Conservation (phyloP, 23 tunicate genomes). For the Ascidia mentula region DNA sequence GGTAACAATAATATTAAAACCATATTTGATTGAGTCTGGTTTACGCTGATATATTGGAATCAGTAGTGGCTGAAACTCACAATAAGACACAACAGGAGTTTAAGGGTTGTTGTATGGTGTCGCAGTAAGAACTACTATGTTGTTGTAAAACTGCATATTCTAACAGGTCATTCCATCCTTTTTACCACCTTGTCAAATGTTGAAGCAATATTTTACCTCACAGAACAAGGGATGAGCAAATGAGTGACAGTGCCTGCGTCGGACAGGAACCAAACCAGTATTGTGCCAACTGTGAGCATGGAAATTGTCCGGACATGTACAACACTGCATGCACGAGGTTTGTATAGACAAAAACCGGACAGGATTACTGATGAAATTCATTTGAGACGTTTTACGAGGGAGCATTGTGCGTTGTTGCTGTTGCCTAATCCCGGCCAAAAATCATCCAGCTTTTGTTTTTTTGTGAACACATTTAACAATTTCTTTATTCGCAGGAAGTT, state of each 20-base stretch:
- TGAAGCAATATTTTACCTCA: not conserved
- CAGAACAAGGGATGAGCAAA: constrained; percentile 51
- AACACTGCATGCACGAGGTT: constrained; percentile 40
- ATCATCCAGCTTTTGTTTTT: not conserved
- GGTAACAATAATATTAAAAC: too few relatives aligned
- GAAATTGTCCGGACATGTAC: constrained; percentile 26
- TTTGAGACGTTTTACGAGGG: too few relatives aligned
- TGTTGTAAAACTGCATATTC: too few relatives aligned
- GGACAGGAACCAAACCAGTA: not conserved
- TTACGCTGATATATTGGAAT: too few relatives aligned
- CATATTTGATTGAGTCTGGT: too few relatives aligned
- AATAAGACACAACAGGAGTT: too few relatives aligned
- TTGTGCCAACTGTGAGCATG: constrained; percentile 23
- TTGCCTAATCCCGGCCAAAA: not conserved
- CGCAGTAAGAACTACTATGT: too few relatives aligned
- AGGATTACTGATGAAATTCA: not conserved
- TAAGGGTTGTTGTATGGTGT: too few relatives aligned
- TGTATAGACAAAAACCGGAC: not conserved
- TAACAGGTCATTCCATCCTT: too few relatives aligned
- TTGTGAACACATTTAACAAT: not conserved
- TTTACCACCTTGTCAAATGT: too few relatives aligned
- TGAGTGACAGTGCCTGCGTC: constrained; percentile 32
- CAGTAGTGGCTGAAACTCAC: too few relatives aligned
- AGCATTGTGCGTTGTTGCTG: not conserved
- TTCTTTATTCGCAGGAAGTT: constrained; percentile 29